Evolutionary conservation across 2,797 vertebrate species (phyloP).

Genomic region (Triplophysa bombifrons): DNA sequence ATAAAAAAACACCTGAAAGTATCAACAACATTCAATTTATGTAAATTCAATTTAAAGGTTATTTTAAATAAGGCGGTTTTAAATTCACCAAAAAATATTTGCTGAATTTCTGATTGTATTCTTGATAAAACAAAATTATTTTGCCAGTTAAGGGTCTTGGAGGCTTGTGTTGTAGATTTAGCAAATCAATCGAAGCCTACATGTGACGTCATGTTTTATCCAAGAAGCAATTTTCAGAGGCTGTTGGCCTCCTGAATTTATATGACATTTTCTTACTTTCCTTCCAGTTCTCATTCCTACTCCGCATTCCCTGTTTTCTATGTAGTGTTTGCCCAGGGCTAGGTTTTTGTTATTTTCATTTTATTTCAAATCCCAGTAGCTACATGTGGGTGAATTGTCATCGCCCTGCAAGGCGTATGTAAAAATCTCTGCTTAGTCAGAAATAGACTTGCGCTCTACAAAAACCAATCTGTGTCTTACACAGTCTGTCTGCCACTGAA

Average conservation of each 20-base stretch:
- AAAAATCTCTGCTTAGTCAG: constrained; percentile 27
- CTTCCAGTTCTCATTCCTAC: constrained; percentile 50
- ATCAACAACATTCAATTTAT: not conserved
- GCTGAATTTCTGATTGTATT: too few relatives aligned
- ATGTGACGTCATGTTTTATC: constrained; percentile 66
- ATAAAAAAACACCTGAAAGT: not conserved
- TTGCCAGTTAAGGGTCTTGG: not conserved
- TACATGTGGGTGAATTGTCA: constrained; percentile 25
- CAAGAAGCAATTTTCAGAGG: constrained; percentile 42
- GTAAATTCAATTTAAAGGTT: not conserved
- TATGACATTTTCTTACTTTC: constrained; percentile 56
- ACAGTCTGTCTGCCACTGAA: constrained; percentile 50
- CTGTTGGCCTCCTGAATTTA: constrained; percentile 2
- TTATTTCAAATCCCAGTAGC: constrained; percentile 19
- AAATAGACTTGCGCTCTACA: constrained; percentile 46
- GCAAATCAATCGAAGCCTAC: constrained; percentile 21
- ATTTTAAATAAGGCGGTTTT: too few relatives aligned
- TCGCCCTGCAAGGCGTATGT: constrained; percentile 6
- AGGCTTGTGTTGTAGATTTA: not conserved
- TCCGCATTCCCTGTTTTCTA: not conserved
- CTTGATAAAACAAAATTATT: not conserved
- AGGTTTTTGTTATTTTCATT: constrained; percentile 1
- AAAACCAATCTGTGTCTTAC: constrained; percentile 57
- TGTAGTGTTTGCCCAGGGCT: constrained; percentile 38
- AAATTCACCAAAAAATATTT: too few relatives aligned